Percentiles rank a stretch among this genome's conserved stretches.
phyloP scores from a whole-genome alignment of 30 jellyfish, hydroid and myxozoan species.

The Hydra vulgaris region DNA sequence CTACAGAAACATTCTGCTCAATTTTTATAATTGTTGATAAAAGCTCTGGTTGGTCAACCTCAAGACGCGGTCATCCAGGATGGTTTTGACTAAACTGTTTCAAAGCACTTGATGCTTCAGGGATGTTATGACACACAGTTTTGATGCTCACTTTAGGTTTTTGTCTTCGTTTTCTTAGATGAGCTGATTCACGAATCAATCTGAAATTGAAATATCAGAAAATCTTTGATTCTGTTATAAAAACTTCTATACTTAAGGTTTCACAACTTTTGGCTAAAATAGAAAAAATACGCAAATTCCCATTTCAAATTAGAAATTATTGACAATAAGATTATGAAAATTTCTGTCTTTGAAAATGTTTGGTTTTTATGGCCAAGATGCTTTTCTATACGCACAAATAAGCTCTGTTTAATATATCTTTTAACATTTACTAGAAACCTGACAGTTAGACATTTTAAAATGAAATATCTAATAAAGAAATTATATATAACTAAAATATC shows the following conservation, averaged over 20 bases:
- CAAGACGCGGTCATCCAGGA: background rate
- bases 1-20: constrained; percentile 13
- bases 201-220: too few species aligned
- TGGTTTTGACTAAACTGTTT: background rate
- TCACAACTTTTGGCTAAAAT: background rate
- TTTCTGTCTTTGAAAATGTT: too few species aligned
- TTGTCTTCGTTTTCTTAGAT: background rate
- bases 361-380: too few species aligned
- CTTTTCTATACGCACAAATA: too few species aligned
- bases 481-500: too few species aligned
- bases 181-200: background rate
- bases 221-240: background rate
- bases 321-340: too few species aligned
- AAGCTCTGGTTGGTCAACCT: background rate
- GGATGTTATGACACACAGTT: background rate
- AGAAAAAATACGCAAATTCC: too few species aligned
- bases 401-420: too few species aligned
- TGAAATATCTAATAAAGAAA: too few species aligned
- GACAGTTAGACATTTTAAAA: too few species aligned
- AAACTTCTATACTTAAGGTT: background rate
- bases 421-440: too few species aligned
- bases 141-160: background rate
- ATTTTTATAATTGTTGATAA: background rate
- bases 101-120: background rate
- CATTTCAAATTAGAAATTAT: too few species aligned